phyloP scores from a whole-genome alignment of 2,113 vertebrate genomes.

The Oreochromis tanganicae region DNA sequence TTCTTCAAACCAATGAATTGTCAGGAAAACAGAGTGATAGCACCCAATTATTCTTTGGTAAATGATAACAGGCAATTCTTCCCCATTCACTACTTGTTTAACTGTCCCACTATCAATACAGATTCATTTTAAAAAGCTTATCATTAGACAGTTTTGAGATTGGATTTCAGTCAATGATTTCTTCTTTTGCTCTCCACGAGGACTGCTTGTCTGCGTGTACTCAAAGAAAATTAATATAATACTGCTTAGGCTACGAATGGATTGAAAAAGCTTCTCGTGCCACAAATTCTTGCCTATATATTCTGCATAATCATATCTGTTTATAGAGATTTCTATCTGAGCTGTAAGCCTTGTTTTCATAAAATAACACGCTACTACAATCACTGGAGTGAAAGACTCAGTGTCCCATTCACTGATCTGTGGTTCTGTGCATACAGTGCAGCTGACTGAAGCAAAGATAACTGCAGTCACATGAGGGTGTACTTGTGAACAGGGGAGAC shows the following conservation, averaged over 20 bases:
- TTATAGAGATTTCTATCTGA: not conserved
- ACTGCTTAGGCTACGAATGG: not conserved
- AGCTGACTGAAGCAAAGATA: conserved; percentile 24
- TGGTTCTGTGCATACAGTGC: not conserved
- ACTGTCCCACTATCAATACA: not conserved
- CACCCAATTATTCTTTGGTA: not conserved
- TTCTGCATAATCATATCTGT: not conserved
- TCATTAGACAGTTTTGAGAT: not conserved
- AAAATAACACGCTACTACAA: not conserved
- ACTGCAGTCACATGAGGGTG: conserved; percentile 36
- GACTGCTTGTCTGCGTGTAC: not conserved
- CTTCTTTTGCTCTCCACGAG: not conserved
- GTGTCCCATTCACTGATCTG: not conserved
- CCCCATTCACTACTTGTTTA: not conserved
- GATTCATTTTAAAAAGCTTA: not conserved
- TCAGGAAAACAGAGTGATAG: not conserved
- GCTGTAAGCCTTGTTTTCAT: conserved; percentile 5
- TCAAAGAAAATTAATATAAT: not conserved
- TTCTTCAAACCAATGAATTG: not conserved
- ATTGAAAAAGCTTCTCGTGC: not conserved
- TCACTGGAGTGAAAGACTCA: not conserved
- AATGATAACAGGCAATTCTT: not conserved
- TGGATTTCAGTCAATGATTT: not conserved
- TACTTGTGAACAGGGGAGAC: conserved; percentile 16
- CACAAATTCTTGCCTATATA: not conserved